Evolutionary conservation across 2,113 vertebrate genomes (phyloP), one percentile per base, ranked within the genome.

Genomic region (Urocolius indicus): DNA sequence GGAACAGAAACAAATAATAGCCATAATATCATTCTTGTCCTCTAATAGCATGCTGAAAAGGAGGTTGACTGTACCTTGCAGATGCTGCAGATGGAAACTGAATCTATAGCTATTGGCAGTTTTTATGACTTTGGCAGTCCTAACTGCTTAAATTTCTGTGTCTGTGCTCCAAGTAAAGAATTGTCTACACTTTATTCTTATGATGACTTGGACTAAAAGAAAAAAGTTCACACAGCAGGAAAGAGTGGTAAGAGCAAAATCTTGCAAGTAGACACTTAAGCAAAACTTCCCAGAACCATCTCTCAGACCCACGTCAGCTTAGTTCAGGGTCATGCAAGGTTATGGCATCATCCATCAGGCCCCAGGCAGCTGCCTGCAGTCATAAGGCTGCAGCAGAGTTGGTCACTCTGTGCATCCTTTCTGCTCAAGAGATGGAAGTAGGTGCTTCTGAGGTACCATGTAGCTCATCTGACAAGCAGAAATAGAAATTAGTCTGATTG

Each of bases 121-220:
- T 19, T 89, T 62, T 29, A 43, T 34, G 32, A 49, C 23, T 62
- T 78, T 0, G 8, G 38, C 32, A 84, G 58, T 41, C 38, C 38
- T 41, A 95, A n/a, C 30, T 93, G 23, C 41, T 59, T 41, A 41
- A 10, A 45, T 62, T 74, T 69, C 15, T 27, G 16, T 27, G 6
- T 51, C 48, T 81, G 3, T 71, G 12, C 30, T 73, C 49, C 82
- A 69, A 84, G 24, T 43, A 38, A 62, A 72, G 43, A 58, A 36
- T 12, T 76, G n/a, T 38, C 41, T 69, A 12, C 16, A 22, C 5
- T 63, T 80, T 9, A 38, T 46, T 30, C 4, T 30, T 5, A 6
- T 16, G 18, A 55, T 57, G 41, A 0, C 0, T 5, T 8, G 5
- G 15, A 10, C 0, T n/a, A n/a, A n/a, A 49, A 67, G 61, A 74